Evolutionary conservation across 2,888 invertebrate genomes (phyloP).

Genomic region (Panzeria rudis): DNA sequence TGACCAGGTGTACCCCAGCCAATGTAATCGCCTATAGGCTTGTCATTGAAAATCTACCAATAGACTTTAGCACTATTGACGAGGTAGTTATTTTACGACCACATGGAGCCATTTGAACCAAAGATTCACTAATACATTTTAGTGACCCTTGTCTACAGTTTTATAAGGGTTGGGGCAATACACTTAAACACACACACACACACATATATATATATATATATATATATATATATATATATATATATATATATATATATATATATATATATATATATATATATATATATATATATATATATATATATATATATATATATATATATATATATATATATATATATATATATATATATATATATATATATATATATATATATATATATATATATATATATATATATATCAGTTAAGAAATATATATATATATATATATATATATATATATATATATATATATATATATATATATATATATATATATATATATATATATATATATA

Average conservation of each 20-base stretch:
- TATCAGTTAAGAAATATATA: not conserved
- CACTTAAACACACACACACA: no score
- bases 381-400: not conserved
- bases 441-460: constrained; percentile 17
- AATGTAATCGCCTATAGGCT: no score
- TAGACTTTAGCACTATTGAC: no score
- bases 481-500: not conserved
- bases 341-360: constrained; percentile 53
- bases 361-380: constrained; percentile 16
- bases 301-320: constrained; percentile 24
- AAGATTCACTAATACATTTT: no score
- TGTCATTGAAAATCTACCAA: no score
- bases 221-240: constrained; percentile 1
- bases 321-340: constrained; percentile 64
- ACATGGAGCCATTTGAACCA: no score
- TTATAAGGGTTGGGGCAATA: no score
- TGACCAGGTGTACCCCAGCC: no score
- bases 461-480: constrained; percentile 10
- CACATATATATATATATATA: not conserved
- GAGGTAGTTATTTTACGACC: no score
- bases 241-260: no score
- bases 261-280: not conserved
- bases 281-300: not conserved
- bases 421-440: constrained; percentile 47
- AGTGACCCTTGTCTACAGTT: no score